phyloP scores from a whole-genome alignment of 92 coral and sea anemone species.

The Porites divaricata region DNA sequence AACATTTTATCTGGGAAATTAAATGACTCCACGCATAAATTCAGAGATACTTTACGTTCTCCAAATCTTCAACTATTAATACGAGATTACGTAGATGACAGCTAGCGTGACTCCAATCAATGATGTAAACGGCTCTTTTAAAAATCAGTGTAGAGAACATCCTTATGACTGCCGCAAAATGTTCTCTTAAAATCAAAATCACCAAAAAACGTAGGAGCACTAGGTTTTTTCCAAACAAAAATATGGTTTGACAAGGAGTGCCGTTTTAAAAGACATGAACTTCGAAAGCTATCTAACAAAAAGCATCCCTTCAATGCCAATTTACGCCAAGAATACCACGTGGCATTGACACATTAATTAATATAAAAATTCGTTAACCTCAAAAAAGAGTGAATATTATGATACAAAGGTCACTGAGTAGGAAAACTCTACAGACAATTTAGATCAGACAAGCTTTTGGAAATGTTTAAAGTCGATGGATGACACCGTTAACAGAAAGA shows the following conservation, averaged over 20 bases:
- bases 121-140: slow-evolving; percentile 7
- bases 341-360: no score
- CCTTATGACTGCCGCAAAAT: not conserved
- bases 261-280: slow-evolving; percentile 1
- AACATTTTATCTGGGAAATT: slow-evolving; percentile 6
- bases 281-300: not conserved
- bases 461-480: no score
- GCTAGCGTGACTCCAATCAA: not conserved
- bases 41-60: not conserved
- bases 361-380: no score
- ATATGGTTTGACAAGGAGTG: slow-evolving; percentile 47
- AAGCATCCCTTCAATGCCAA: no score
- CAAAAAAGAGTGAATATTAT: no score
- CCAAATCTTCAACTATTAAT: not conserved
- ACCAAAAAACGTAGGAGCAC: not conserved
- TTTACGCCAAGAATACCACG: no score
- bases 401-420: not conserved
- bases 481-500: no score
- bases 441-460: no score
- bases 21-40: not conserved
- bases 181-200: slow-evolving; percentile 1
- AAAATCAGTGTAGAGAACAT: slow-evolving; percentile 22
- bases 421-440: no score
- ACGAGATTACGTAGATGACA: not conserved
- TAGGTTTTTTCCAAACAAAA: slow-evolving; percentile 10